These are phyloP conservation scores for Molossus alvarezi DNA, from an alignment of 2,797 vertebrate species.

Conservation along the genomic window DNA sequence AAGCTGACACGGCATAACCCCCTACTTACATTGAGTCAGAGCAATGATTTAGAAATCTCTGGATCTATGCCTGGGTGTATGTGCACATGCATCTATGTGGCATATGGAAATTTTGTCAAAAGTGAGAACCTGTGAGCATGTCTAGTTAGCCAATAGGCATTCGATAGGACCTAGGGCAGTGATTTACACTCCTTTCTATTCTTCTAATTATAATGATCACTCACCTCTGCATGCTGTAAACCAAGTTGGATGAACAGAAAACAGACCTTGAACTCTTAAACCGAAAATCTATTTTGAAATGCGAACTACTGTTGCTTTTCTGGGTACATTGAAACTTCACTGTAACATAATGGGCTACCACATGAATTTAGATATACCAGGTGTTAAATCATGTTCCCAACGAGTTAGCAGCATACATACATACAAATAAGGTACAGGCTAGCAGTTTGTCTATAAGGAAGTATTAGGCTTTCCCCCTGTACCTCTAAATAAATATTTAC, in stretches of 20 bases:
- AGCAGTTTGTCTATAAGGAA: slow-evolving; percentile 52
- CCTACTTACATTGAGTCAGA: slow-evolving; percentile 82
- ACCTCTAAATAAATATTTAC: slow-evolving; percentile 51
- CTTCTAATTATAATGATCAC: slow-evolving; percentile 46
- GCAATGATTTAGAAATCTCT: slow-evolving; percentile 83
- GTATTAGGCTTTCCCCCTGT: slow-evolving; percentile 44
- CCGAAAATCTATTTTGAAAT: slow-evolving; percentile 74
- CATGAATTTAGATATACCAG: slow-evolving; percentile 66
- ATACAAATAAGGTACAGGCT: slow-evolving; percentile 65
- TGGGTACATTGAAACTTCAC: slow-evolving; percentile 55
- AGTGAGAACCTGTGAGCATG: slow-evolving; percentile 72
- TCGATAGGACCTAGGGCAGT: slow-evolving; percentile 47
- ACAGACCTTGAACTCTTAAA: slow-evolving; percentile 69
- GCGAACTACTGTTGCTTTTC: slow-evolving; percentile 67
- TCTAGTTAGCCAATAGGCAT: slow-evolving; percentile 53
- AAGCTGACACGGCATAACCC: slow-evolving; percentile 86
- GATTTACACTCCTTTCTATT: slow-evolving; percentile 41
- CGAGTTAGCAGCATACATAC: slow-evolving; percentile 57
- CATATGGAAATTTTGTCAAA: slow-evolving; percentile 75
- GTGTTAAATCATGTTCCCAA: slow-evolving; percentile 68
- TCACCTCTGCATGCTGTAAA: slow-evolving; percentile 62
- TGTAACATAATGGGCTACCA: slow-evolving; percentile 65
- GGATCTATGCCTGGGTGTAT: slow-evolving; percentile 73
- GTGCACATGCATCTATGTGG: slow-evolving; percentile 79
- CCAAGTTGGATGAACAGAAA: slow-evolving; percentile 64